Conservation (phyloP, 2,797 vertebrate genomes). For the Premnoplex brunnescens region DNA sequence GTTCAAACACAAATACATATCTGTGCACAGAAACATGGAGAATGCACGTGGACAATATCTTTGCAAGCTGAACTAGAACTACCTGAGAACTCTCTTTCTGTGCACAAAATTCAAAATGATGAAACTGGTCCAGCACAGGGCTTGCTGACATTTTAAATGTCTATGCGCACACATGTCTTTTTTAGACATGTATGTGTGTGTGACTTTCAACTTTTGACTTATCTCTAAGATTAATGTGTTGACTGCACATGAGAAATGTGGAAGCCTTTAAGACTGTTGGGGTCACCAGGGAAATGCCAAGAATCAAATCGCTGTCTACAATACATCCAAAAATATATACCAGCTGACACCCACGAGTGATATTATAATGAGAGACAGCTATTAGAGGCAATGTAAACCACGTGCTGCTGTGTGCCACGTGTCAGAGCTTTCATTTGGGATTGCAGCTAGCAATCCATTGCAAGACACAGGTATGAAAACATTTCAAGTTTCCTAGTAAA, state of each 20-base stretch:
- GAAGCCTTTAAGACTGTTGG: not conserved
- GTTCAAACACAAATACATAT: not conserved
- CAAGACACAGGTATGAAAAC: not conserved
- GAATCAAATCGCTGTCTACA: not conserved
- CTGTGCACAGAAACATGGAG: not conserved
- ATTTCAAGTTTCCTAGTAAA: not conserved
- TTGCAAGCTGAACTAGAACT: not conserved
- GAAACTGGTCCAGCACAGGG: not conserved
- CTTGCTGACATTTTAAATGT: not conserved
- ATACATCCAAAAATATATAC: not conserved
- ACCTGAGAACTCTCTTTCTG: not conserved
- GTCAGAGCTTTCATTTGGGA: not conserved
- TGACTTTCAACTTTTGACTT: not conserved
- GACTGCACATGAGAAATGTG: not conserved
- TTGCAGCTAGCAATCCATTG: not conserved
- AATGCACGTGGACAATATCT: not conserved
- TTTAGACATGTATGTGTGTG: not conserved
- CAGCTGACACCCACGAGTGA: not conserved
- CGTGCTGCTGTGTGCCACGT: not conserved
- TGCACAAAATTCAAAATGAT: not conserved
- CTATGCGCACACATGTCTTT: fast-evolving
- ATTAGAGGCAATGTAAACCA: not conserved
- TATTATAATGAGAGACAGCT: not conserved
- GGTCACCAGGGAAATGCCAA: not conserved
- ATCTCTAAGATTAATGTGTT: not conserved